phyloP scores from a whole-genome alignment of 2,888 invertebrate species.

The Dinocampus coccinellae region DNA sequence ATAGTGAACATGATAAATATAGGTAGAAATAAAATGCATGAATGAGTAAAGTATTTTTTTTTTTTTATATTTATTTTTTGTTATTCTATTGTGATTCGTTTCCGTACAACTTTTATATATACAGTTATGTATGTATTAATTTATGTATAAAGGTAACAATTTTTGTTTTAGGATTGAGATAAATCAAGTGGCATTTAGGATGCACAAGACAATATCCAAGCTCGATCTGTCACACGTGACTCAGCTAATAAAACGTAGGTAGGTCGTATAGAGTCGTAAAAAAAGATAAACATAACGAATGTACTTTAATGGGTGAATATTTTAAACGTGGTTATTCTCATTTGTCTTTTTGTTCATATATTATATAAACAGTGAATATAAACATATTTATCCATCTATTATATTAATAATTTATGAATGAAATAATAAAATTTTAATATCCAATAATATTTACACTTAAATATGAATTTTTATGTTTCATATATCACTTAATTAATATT shows the following conservation, averaged over 20 bases:
- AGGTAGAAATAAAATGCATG: not conserved
- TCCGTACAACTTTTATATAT: too few species aligned
- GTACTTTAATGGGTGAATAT: not conserved
- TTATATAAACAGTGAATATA: too few species aligned
- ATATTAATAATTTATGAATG: too few species aligned
- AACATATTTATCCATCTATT: too few species aligned
- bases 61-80: not conserved
- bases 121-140: too few species aligned
- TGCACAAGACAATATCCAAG: not conserved
- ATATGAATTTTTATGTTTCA: too few species aligned
- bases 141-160: too few species aligned
- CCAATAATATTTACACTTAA: too few species aligned
- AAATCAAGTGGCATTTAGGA: slow-evolving; percentile 16
- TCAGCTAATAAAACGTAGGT: not conserved
- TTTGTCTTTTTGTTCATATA: not conserved
- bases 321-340: not conserved
- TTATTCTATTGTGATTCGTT: not conserved
- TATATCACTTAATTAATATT: too few species aligned
- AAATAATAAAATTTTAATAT: too few species aligned
- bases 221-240: slow-evolving; percentile 6
- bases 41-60: not conserved
- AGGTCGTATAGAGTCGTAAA: not conserved
- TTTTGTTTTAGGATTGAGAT: slow-evolving; percentile 10
- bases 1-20: not conserved
- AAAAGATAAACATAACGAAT: not conserved